Evolutionary conservation across 1,140 invertebrate genomes (phyloP), one percentile per base, ranked within the genome.

Genomic region (Euwallacea fornicatus): DNA sequence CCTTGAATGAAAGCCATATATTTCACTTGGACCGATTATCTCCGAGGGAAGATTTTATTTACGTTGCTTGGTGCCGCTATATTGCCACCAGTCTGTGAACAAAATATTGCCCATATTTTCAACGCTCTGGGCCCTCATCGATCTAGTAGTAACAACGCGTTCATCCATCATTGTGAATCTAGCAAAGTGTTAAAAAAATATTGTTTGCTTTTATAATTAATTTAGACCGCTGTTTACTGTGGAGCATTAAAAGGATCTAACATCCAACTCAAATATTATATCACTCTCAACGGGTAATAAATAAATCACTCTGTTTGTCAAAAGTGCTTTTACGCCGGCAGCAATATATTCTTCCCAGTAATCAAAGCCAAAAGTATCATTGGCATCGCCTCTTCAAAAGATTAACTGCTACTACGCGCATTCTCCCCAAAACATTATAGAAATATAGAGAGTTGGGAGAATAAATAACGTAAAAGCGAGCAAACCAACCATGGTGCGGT

Each of bases 401-500:
- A 69, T 69, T 69, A 69, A 69, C 67, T 60, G 67, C 65, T 66
- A 66, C 53, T 66, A 69, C 58, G 58, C 58, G 67, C 44, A 62
- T 69, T 60, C 56, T 60, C 67, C 67, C 67, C 66, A 60, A 69
- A 69, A 66, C 67, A 69, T 69, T 69, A 71, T 71, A 71, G 61
- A 71, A 65, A 71, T 66, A 66, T 72, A 72, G 70, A 72, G 70
- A 72, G 64, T 50, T 54, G 54, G 16, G 56, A 50, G 42, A 61
- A 74, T 71, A 74, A 74, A 74, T 71, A 66, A 71, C 65, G 43
- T 44, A 61, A n/a, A 64, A 65, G 73, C 64, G 69, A 62, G 72
- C 63, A 74, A 76, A 73, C 73, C 75, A 75, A 76, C 76, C 72
- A 66, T 74, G 73, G 60, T 77, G 77, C 63, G 77, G 77, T 77